Evolutionary conservation across 64 coral and sea anemone species (phyloP).

Genomic region (Montipora cactus): DNA sequence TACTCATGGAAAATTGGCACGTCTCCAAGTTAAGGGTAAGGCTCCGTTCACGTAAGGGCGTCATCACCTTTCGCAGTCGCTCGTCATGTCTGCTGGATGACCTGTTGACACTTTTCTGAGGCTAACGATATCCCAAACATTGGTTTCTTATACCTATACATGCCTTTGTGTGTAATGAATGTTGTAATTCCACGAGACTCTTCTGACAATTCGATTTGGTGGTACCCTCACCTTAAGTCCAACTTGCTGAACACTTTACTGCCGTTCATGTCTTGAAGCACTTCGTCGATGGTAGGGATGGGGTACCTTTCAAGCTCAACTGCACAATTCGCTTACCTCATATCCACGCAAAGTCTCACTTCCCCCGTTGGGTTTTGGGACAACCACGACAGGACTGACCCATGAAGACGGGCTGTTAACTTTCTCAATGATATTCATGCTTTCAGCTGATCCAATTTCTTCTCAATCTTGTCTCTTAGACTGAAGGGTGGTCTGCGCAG

Average conservation of each 20-base stretch:
- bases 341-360: too few relatives aligned
- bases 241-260: constrained; percentile 36
- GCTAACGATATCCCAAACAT: background rate
- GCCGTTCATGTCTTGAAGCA: constrained; percentile 9
- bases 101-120: constrained; percentile 15
- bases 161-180: background rate
- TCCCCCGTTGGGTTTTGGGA: constrained; percentile 5
- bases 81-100: constrained; percentile 1
- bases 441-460: constrained; percentile 21
- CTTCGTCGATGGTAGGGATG: background rate
- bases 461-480: constrained; percentile 10
- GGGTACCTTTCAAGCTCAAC: background rate
- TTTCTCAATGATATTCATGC: constrained; percentile 18
- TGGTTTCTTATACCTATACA: background rate
- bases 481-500: background rate
- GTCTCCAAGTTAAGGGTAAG: constrained; percentile 16
- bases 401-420: constrained; percentile 9
- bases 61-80: background rate
- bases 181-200: background rate
- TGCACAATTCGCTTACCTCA: background rate
- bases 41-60: background rate
- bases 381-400: constrained; percentile 31
- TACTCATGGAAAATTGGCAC: background rate
- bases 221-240: background rate
- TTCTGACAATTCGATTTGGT: background rate